Conservation (phyloP, 2,797 vertebrate genomes). For the Hephaestus fuliginosus region DNA sequence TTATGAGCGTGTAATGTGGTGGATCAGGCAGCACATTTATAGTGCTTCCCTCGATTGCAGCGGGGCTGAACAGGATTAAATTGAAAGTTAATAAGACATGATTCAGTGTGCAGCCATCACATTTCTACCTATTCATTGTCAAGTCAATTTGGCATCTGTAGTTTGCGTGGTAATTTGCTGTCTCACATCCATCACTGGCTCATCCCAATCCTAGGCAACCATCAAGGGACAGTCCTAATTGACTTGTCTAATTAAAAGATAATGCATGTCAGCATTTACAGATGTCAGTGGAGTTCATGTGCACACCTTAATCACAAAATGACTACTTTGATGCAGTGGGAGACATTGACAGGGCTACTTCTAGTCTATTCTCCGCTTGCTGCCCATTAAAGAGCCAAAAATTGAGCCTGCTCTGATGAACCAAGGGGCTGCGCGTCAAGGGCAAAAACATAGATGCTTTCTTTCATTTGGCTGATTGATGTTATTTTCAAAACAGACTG, state of each 20-base stretch:
- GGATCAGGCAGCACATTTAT: slow-evolving; percentile 26
- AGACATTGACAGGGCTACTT: slow-evolving; percentile 50
- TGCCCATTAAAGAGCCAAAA: slow-evolving; percentile 54
- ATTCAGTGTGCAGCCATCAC: slow-evolving; percentile 59
- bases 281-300: slow-evolving; percentile 65
- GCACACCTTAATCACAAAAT: slow-evolving; percentile 77
- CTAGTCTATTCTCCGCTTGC: slow-evolving; percentile 40
- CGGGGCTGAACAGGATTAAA: slow-evolving; percentile 55
- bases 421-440: slow-evolving; percentile 19
- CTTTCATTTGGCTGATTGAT: neutral
- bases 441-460: slow-evolving; percentile 10
- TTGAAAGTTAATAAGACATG: slow-evolving; percentile 59
- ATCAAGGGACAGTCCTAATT: slow-evolving; percentile 71
- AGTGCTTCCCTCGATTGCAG: slow-evolving; percentile 35
- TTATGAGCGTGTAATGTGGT: slow-evolving; percentile 20
- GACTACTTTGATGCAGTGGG: slow-evolving; percentile 62
- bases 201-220: slow-evolving; percentile 60
- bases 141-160: slow-evolving; percentile 69
- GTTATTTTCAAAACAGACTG: neutral
- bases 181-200: slow-evolving; percentile 72
- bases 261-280: slow-evolving; percentile 74
- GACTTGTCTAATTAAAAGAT: slow-evolving; percentile 80
- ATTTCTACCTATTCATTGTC: slow-evolving; percentile 60
- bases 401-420: slow-evolving; percentile 21
- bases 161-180: slow-evolving; percentile 64